phyloP scores from a whole-genome alignment of 2,888 invertebrate genomes.

The Neria commutata region DNA sequence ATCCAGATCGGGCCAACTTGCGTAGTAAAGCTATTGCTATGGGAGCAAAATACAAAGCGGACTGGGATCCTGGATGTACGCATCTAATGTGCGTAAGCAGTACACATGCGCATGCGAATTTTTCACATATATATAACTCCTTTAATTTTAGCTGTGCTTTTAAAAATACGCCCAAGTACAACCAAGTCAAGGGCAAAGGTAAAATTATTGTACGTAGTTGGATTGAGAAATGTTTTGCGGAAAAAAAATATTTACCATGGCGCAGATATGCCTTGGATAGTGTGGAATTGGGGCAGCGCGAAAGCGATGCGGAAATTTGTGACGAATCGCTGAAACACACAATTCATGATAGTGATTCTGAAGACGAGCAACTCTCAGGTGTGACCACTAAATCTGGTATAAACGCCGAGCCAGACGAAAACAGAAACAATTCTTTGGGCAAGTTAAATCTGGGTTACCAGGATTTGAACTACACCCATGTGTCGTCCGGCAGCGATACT shows the following conservation, averaged over 20 bases:
- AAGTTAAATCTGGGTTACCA: slow-evolving; percentile 16
- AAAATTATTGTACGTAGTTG: slow-evolving; percentile 74
- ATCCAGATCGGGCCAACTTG: slow-evolving; percentile 75
- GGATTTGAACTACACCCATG: neutral
- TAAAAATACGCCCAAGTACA: slow-evolving; percentile 85
- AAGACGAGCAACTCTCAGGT: neutral
- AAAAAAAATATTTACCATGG: slow-evolving; percentile 64
- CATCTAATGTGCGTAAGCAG: slow-evolving; percentile 77
- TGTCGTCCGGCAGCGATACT: slow-evolving; percentile 52
- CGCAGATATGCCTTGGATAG: slow-evolving; percentile 56
- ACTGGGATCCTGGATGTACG: slow-evolving; percentile 79
- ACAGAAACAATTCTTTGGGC: slow-evolving; percentile 10
- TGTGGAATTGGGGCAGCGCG: slow-evolving; percentile 40
- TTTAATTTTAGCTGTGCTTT: slow-evolving; percentile 79
- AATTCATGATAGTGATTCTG: neutral
- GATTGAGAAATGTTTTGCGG: slow-evolving; percentile 71
- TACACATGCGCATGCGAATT: too few species aligned
- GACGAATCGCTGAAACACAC: slow-evolving; percentile 42
- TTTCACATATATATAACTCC: neutral
- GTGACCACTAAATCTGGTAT: too few species aligned
- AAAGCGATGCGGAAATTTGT: slow-evolving; percentile 59
- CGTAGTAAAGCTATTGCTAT: slow-evolving; percentile 73
- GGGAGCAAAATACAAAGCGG: slow-evolving; percentile 79
- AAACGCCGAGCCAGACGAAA: slow-evolving; percentile 11
- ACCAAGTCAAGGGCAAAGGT: slow-evolving; percentile 70